A percentile compares a stretch with the other conserved stretches of the same genome.
Evolutionary conservation across 2,888 invertebrate species (phyloP).

Genomic region (Drosophila fungiperda): DNA sequence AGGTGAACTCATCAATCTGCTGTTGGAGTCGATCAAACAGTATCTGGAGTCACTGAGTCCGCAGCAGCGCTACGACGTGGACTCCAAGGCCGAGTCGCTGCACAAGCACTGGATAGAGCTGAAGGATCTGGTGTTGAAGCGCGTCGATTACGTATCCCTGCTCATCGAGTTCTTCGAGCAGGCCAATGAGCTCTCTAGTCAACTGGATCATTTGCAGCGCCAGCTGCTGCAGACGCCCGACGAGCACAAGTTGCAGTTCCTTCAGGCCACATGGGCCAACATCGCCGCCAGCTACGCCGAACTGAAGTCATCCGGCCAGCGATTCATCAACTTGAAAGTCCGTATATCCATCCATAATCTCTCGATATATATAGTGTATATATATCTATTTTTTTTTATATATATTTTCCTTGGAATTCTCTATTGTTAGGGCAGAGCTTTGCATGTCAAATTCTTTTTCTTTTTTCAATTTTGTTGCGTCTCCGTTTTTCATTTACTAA

Average conservation of each 20-base stretch:
- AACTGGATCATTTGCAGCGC: slow-evolving; percentile 88
- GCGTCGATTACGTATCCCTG: slow-evolving; percentile 88
- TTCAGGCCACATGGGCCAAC: slow-evolving; percentile 87
- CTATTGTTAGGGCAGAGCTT: slow-evolving; percentile 46
- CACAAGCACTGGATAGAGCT: slow-evolving; percentile 88
- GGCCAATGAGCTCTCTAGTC: slow-evolving; percentile 88
- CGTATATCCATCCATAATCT: slow-evolving; percentile 74
- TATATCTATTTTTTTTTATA: not conserved
- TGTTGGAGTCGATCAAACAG: slow-evolving; percentile 88
- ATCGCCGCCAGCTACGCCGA: slow-evolving; percentile 88
- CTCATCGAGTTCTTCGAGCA: slow-evolving; percentile 91
- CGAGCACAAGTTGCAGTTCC: slow-evolving; percentile 86
- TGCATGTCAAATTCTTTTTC: slow-evolving; percentile 44
- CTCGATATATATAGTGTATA: not conserved
- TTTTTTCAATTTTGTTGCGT: not conserved
- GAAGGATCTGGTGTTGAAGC: slow-evolving; percentile 87
- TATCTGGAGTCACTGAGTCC: slow-evolving; percentile 88
- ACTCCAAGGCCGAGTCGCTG: slow-evolving; percentile 88
- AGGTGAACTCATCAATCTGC: slow-evolving; percentile 88
- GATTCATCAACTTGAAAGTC: slow-evolving; percentile 87
- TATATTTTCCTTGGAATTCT: slow-evolving; percentile 62
- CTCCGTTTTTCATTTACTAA: slow-evolving; percentile 36
- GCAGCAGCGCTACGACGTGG: slow-evolving; percentile 88
- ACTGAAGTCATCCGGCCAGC: slow-evolving; percentile 88
- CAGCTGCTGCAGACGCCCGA: slow-evolving; percentile 86